Evolutionary conservation across 2,113 vertebrate species (phyloP).

Genomic region (Siniperca knerii): DNA sequence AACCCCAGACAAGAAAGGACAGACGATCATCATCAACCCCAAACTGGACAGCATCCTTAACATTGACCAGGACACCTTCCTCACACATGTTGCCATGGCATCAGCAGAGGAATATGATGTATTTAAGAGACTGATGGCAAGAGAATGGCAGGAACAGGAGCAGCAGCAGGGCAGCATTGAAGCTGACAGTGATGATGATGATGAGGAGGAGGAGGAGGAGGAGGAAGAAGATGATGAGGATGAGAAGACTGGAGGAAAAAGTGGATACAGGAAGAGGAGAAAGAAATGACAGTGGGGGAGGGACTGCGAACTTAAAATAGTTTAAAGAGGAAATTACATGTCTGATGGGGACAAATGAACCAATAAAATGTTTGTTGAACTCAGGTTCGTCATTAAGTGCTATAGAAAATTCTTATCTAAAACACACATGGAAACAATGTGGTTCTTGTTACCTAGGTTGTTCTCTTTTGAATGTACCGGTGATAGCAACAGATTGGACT

Average conservation of each 20-base stretch:
- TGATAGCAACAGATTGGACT: neutral
- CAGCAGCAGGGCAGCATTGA: constrained; percentile 47
- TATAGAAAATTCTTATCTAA: constrained; percentile 27
- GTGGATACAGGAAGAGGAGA: constrained; percentile 69
- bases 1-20: constrained; percentile 92
- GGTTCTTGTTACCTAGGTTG: neutral
- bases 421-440: constrained; percentile 13
- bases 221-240: constrained; percentile 37
- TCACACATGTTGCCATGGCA: constrained; percentile 82
- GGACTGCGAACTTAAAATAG: neutral
- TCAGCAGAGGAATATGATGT: constrained; percentile 88
- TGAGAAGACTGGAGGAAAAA: constrained; percentile 43
- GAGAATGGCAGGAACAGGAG: constrained; percentile 84
- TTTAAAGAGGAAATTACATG: neutral
- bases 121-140: constrained; percentile 89
- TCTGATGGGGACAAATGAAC: neutral
- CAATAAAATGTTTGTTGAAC: constrained; percentile 26
- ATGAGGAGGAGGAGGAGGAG: neutral
- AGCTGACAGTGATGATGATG: constrained; percentile 32
- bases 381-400: neutral
- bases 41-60: constrained; percentile 85
- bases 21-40: constrained; percentile 88
- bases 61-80: constrained; percentile 82
- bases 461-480: neutral
- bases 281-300: constrained; percentile 44